phyloP scores from a whole-genome alignment of 2,888 invertebrate genomes.

The Trichopria drosophilae region DNA sequence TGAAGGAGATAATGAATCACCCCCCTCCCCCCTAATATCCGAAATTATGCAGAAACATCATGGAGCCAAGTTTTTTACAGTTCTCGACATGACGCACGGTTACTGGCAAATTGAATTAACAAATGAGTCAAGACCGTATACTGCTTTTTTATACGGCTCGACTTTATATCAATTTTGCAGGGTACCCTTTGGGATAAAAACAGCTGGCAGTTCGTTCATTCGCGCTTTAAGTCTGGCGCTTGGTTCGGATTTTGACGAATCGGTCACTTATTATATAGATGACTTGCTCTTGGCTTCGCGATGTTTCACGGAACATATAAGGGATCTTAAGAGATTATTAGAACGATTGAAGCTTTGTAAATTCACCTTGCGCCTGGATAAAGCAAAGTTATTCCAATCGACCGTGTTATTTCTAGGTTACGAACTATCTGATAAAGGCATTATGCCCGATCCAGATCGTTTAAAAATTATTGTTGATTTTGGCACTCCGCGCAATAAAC shows the following conservation, averaged over 20 bases:
- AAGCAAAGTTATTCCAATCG: not conserved
- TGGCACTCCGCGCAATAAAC: constrained; percentile 3
- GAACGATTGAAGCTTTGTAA: too few relatives aligned
- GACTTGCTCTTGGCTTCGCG: constrained; percentile 36
- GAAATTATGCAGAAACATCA: constrained; percentile 35
- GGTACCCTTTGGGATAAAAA: constrained; percentile 44
- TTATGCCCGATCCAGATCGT: constrained; percentile 4
- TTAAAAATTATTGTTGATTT: constrained; percentile 10
- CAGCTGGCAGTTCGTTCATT: constrained; percentile 38
- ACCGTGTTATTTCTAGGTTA: not conserved
- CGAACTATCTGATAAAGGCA: not conserved
- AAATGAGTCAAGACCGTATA: too few relatives aligned
- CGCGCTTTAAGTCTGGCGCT: constrained; percentile 35
- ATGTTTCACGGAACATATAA: constrained; percentile 5
- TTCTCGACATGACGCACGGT: constrained; percentile 33
- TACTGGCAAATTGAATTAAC: constrained; percentile 37
- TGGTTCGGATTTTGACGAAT: constrained; percentile 32
- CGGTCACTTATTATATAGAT: constrained; percentile 36
- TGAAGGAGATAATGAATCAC: constrained; percentile 40
- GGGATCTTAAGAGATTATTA: too few relatives aligned
- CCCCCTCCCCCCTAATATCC: constrained; percentile 27
- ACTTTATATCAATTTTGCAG: constrained; percentile 39
- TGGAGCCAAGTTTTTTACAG: constrained; percentile 31
- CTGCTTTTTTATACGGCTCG: constrained; percentile 31
- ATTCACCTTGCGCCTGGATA: constrained; percentile 2